Base-by-base conservation (phyloP, 2,888 invertebrate genomes). In the Philonicus albiceps region DNA sequence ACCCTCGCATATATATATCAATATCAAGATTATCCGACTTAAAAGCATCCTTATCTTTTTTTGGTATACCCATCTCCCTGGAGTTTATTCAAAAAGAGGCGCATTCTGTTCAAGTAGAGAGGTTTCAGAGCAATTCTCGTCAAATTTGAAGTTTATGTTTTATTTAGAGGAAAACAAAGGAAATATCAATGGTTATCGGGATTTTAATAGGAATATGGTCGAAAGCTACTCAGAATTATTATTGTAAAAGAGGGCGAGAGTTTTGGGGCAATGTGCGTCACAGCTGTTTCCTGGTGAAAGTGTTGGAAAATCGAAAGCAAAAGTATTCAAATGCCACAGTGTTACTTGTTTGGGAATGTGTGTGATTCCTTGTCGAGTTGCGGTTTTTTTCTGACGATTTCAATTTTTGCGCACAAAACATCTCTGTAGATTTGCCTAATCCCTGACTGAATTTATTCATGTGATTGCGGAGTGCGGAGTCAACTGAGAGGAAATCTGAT, bases 341-440 rank as follows among this genome's bases (percentile, higher is more conserved):
- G 81, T 19, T 64, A 55, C 55, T 31, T 34, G 19, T 64, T 37
- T 2, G 1, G 55, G 64, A 8, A 22, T 34, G 55, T 81, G 64
- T 34, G 81, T 55, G 81, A 53, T 8, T 81, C 31, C 64, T 53
- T 37, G 64, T 30, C n/a, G 55, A 31, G 81, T 13, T 81, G 81
- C 49, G 81, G 81, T 55, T 64, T 64, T n/a, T 22, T 34, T 64
- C 81, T 81, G 55, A 37, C 81, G 81, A 81, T 64, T 64, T 81
- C 64, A 19, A 31, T 81, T 81, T 55, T 55, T 64, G 16, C 55
- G 37, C 16, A 34, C n/a, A 81, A 81, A 53, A 81, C 8, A 31
- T 55, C 1, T 37, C 37, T 55, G 34, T 31, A 1, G 55, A 31
- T 81, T 64, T 76, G 64, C 11, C 53, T 34, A 3, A 16, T 6